Conservation (phyloP, 2,888 invertebrate genomes). For the Noctua comes region DNA sequence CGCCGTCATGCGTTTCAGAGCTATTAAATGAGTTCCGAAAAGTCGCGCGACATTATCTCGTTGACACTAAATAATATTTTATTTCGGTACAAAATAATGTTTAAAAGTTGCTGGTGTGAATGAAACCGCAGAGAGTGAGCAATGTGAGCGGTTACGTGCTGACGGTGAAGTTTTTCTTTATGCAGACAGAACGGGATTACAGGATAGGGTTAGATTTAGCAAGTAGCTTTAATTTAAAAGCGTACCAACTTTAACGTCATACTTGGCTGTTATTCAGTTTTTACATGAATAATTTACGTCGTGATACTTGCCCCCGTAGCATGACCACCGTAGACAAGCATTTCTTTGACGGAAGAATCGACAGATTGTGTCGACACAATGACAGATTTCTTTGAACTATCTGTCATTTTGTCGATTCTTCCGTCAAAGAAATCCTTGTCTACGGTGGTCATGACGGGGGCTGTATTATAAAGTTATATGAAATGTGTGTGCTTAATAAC, state of each 20-base stretch:
- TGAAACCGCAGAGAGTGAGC: slow-evolving; percentile 10
- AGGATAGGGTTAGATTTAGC: slow-evolving; percentile 13
- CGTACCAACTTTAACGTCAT: slow-evolving; percentile 1
- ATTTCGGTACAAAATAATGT: slow-evolving; percentile 15
- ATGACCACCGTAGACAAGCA: no score
- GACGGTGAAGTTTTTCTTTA: slow-evolving; percentile 7
- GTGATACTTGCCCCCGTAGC: no score
- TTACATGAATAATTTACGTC: not conserved
- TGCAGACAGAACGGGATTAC: slow-evolving; percentile 13
- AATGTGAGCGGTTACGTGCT: slow-evolving; percentile 1
- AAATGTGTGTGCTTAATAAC: not conserved
- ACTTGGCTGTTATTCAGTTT: slow-evolving; percentile 13
- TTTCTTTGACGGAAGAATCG: no score
- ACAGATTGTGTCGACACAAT: no score
- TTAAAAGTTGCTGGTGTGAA: slow-evolving; percentile 11
- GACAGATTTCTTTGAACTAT: no score
- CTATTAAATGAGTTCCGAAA: slow-evolving; percentile 32
- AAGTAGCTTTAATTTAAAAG: slow-evolving; percentile 15
- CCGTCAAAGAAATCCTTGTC: no score
- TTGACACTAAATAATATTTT: slow-evolving; percentile 22
- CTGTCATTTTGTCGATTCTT: no score
- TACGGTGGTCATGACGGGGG: no score
- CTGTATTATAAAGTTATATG: not conserved
- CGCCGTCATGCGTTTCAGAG: slow-evolving; percentile 20
- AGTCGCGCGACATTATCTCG: slow-evolving; percentile 18